Evolutionary conservation across 2,888 invertebrate genomes (phyloP).

Genomic region (Leptopilina myrica): DNA sequence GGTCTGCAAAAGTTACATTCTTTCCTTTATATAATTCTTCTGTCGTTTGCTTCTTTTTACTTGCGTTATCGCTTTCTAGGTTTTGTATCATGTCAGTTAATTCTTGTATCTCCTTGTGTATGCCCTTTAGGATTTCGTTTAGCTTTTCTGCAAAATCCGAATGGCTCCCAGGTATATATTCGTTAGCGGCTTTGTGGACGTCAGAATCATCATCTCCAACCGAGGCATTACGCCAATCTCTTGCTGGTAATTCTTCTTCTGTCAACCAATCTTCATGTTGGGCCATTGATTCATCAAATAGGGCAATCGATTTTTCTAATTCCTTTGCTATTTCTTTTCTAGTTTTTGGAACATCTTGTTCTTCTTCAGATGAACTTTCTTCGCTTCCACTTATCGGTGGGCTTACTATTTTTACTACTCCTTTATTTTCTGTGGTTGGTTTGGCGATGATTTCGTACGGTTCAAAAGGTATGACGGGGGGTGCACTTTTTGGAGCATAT

Average conservation of each 20-base stretch:
- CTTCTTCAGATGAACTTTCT: background rate
- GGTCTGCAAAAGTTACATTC: no score
- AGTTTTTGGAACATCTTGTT: background rate
- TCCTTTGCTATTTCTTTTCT: no score
- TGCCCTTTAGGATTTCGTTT: no score
- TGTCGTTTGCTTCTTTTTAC: no score
- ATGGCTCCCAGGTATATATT: no score
- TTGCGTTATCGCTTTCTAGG: no score
- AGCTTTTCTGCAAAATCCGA: no score
- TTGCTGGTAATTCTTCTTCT: no score
- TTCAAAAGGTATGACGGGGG: background rate
- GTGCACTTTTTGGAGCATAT: background rate
- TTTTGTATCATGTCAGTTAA: no score
- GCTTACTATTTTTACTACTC: background rate
- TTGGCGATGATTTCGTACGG: background rate
- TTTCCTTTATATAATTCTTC: no score
- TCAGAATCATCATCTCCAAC: background rate
- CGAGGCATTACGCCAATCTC: background rate
- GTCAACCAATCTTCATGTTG: background rate
- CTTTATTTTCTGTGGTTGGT: background rate
- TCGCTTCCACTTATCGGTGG: background rate
- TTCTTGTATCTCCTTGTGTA: no score
- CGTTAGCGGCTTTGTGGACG: background rate
- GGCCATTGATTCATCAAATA: background rate
- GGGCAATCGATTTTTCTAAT: background rate